phyloP scores from a whole-genome alignment of 2,888 invertebrate species.

The Lepetodrilus schrolli region DNA sequence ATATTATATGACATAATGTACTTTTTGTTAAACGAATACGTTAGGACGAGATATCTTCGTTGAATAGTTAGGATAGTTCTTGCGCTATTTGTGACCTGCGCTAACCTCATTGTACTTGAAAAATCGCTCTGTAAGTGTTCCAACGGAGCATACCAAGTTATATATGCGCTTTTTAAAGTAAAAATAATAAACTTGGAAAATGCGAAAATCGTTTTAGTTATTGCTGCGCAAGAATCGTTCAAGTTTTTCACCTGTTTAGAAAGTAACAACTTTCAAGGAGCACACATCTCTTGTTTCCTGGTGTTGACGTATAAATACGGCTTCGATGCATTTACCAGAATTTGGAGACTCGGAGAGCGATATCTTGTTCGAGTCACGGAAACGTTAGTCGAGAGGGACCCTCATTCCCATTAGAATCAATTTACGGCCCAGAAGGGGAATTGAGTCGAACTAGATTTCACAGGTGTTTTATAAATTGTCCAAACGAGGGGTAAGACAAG shows the following conservation, averaged over 20 bases:
- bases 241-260: conserved; percentile 1
- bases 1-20: too few relatives aligned
- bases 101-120: too few relatives aligned
- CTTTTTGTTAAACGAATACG: too few relatives aligned
- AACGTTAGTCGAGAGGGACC: neutral
- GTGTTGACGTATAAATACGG: neutral
- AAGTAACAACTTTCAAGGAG: neutral
- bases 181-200: conserved; percentile 10
- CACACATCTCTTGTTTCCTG: neutral
- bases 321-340: conserved; percentile 14
- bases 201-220: neutral
- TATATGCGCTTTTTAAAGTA: neutral
- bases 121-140: too few relatives aligned
- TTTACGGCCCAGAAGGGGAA: conserved; percentile 7
- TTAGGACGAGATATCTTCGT: too few relatives aligned
- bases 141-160: too few relatives aligned
- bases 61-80: too few relatives aligned
- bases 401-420: neutral
- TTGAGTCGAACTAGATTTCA: neutral
- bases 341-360: neutral
- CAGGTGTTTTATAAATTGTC: conserved; percentile 14
- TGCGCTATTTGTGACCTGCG: too few relatives aligned
- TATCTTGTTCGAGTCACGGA: neutral
- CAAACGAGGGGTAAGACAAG: neutral
- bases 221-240: neutral